Percentiles rank a stretch among this genome's conserved stretches.
Evolutionary conservation across 30 jellyfish, hydroid and myxozoan species (phyloP).

Genomic region (Aurelia sp.): DNA sequence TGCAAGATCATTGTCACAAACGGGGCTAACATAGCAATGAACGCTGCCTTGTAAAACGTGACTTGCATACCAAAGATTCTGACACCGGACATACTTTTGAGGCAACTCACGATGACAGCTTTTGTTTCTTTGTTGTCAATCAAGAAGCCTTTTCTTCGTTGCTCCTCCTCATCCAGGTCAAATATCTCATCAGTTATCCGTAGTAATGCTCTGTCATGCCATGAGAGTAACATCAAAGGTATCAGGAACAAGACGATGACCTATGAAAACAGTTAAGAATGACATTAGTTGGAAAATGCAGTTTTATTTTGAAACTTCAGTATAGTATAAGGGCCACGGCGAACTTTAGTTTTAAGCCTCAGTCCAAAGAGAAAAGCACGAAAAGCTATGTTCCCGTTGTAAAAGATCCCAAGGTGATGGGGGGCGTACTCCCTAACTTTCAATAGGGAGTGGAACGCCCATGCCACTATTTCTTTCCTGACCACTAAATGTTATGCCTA

Average conservation of each 20-base stretch:
- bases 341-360: too few species aligned
- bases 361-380: too few species aligned
- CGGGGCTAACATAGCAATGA: constrained; percentile 42
- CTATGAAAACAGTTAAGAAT: neutral
- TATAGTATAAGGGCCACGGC: too few species aligned
- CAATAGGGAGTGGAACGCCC: too few species aligned
- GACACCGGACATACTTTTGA: constrained; percentile 58
- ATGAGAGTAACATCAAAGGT: constrained; percentile 60
- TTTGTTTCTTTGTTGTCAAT: constrained; percentile 23
- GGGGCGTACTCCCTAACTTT: too few species aligned
- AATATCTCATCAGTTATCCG: constrained; percentile 49
- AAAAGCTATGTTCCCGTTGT: too few species aligned
- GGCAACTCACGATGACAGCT: neutral
- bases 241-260: constrained; percentile 36
- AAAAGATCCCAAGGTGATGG: too few species aligned
- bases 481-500: too few species aligned
- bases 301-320: too few species aligned
- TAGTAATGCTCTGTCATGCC: constrained; percentile 63
- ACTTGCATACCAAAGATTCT: constrained; percentile 64
- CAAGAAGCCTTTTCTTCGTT: constrained; percentile 36
- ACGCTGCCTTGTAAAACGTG: constrained; percentile 58
- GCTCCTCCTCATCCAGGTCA: constrained; percentile 69
- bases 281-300: too few species aligned
- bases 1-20: constrained; percentile 50
- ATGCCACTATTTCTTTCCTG: too few species aligned